These are phyloP conservation scores for Drosophila bunnanda DNA, from an alignment of 2,888 invertebrate genomes.

Conservation along the genomic window DNA sequence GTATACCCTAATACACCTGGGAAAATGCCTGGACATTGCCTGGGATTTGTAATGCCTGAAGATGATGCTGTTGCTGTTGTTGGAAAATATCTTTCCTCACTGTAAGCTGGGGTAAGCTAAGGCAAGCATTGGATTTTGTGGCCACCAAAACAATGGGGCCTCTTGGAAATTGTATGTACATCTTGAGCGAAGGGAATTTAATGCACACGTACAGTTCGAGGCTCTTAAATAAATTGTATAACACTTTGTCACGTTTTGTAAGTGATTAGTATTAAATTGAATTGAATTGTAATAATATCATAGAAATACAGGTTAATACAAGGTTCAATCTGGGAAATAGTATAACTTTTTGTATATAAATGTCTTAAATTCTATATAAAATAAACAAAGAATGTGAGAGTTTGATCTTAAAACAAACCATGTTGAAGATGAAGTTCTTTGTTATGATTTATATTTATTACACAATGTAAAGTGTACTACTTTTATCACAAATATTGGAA, in stretches of 20 bases:
- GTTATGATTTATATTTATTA: too few relatives aligned
- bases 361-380: too few relatives aligned
- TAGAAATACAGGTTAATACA: not conserved
- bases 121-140: conserved; percentile 29
- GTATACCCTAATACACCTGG: conserved; percentile 41
- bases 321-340: not conserved
- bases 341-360: not conserved
- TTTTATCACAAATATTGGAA: too few relatives aligned
- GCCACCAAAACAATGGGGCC: conserved; percentile 14
- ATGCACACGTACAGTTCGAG: not conserved
- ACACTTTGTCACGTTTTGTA: conserved; percentile 5
- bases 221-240: conserved; percentile 1
- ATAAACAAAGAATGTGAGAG: not conserved
- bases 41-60: conserved; percentile 24
- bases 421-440: too few relatives aligned
- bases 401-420: not conserved
- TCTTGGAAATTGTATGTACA: conserved; percentile 1
- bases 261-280: not conserved
- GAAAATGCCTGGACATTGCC: conserved; percentile 37
- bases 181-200: not conserved
- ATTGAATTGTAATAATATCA: not conserved
- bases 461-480: too few relatives aligned
- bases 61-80: conserved; percentile 3
- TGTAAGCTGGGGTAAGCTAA: not conserved
- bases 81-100: conserved; percentile 15